A percentile compares a stretch with the other conserved stretches of the same genome.
These are phyloP conservation scores for Lumbricus terrestris DNA, from an alignment of 2,888 invertebrate genomes.

Conservation along the genomic window DNA sequence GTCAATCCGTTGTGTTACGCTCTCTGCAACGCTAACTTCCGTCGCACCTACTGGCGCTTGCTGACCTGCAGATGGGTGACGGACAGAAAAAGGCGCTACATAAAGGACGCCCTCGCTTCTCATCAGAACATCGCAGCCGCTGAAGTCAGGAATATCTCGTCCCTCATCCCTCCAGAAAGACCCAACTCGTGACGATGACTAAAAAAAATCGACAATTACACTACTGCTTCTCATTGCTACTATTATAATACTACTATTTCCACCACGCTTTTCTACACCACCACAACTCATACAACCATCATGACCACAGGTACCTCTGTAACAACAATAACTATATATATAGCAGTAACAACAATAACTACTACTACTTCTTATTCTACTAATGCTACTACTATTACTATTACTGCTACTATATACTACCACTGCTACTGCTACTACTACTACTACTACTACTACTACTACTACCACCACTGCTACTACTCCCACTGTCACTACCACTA, in stretches of 20 bases:
- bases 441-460: neutral
- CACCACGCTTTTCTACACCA: neutral
- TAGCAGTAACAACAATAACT: neutral
- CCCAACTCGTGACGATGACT: neutral
- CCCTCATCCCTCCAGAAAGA: neutral
- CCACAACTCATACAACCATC: neutral
- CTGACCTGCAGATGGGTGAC: slow-evolving; percentile 45
- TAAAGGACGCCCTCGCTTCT: neutral
- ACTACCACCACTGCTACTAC: neutral
- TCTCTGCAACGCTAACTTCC: slow-evolving; percentile 93
- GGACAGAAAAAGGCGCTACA: neutral
- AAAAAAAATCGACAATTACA: neutral
- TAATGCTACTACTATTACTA: neutral
- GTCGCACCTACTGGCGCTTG: slow-evolving; percentile 73
- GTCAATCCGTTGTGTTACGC: slow-evolving; percentile 99
- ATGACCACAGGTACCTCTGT: too few species aligned
- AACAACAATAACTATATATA: too few species aligned
- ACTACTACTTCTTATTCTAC: neutral
- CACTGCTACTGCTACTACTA: neutral
- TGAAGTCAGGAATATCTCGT: neutral
- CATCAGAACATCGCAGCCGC: neutral
- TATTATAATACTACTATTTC: too few species aligned
- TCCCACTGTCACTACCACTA: too few species aligned
- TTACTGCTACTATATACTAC: neutral
- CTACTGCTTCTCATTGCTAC: too few species aligned